These are phyloP conservation scores for Drosophila quadrilineata DNA, from an alignment of 1,140 invertebrate species.

Conservation along the genomic window DNA sequence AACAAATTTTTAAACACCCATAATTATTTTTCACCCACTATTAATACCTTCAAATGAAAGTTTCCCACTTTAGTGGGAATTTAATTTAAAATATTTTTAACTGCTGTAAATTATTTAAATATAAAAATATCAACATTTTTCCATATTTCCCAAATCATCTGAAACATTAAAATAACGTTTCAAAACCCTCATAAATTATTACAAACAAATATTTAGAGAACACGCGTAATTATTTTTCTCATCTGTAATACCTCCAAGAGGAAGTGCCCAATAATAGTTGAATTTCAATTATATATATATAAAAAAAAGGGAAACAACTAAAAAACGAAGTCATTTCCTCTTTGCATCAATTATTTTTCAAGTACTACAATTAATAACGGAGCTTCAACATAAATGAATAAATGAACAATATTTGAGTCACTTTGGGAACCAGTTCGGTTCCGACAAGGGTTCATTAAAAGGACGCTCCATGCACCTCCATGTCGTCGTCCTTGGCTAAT, in stretches of 20 bases:
- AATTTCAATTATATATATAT: not conserved
- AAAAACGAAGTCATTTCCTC: not conserved
- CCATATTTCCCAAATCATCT: too few species aligned
- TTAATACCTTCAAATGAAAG: too few species aligned
- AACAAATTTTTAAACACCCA: too few species aligned
- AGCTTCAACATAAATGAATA: not conserved
- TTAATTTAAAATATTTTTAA: too few species aligned
- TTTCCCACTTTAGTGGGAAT: too few species aligned
- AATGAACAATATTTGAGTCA: not conserved
- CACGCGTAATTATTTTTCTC: not conserved
- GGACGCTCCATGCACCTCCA: not conserved
- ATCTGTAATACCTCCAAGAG: too few species aligned
- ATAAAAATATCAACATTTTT: too few species aligned
- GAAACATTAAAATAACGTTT: too few species aligned
- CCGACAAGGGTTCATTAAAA: not conserved
- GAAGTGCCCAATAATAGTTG: not conserved
- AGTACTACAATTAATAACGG: slow-evolving; percentile 2
- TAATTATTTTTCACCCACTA: too few species aligned
- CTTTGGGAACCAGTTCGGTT: not conserved
- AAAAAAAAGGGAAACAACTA: not conserved
- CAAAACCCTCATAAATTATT: too few species aligned
- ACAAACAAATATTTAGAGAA: too few species aligned
- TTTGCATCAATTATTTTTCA: not conserved
- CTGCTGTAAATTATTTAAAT: too few species aligned
- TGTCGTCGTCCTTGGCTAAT: not conserved